Base-by-base conservation (phyloP, 2,113 vertebrate species). In the Leuciscus idus region DNA sequence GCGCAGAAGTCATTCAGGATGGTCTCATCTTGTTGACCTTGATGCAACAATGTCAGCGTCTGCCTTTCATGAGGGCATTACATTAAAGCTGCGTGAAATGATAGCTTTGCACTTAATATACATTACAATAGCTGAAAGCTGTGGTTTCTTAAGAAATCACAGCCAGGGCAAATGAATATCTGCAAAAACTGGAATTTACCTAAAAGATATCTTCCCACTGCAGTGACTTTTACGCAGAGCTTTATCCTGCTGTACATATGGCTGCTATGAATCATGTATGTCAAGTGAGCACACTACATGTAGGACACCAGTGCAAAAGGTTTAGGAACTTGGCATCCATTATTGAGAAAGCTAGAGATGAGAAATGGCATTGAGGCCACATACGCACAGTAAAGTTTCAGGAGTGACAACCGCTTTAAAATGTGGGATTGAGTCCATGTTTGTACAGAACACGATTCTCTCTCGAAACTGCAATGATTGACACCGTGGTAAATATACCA, bases 121-220 rank as follows among this genome's bases (percentile, higher is more conserved):
- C 81, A 78, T 9, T 43, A 43, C 28, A 62, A 81, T 74, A 36
- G 52, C 48, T 15, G 39, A 52, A 64, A 70, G 61, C 4, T 6
- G n/a, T 4, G 50, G 50, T 74, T 84, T 72, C 76, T 28, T 57
- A 79, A 33, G 59, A 64, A 78, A 74, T 48, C 26, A 4, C 19
- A 26, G 36, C 33, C 8, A 5, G 21, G 19, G 61, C 26, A 84
- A 50, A n/a, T 11, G 28, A 4, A 57, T 75, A 80, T 79, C 84
- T 48, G 61, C 72, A 79, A 81, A 30, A 86, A 80, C 74, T 33
- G 30, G 85, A 70, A 80, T 43, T 73, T 28, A 83, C 26, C 21
- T 61, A 85, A 86, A 80, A 84, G 75, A 88, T 75, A 88, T 59
- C 7, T 21, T 77, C 61, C 46, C 55, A 57, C 19, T 21, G 19